Evolutionary conservation across 2,888 invertebrate genomes (phyloP).

Genomic region (Pristionchus japonicus): DNA sequence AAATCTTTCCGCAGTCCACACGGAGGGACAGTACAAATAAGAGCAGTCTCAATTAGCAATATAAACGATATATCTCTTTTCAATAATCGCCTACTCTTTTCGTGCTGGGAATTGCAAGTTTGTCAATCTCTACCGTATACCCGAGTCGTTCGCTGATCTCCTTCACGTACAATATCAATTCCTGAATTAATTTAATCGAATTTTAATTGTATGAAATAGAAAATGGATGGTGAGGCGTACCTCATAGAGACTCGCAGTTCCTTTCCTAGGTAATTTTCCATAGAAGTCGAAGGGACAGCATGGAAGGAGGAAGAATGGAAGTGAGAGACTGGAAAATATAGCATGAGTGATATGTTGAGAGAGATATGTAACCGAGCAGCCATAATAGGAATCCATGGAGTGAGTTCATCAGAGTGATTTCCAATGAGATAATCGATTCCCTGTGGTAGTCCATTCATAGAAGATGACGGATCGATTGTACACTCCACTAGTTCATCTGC

Average conservation of each 20-base stretch:
- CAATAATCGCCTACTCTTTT: constrained; percentile 86
- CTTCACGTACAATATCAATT: constrained; percentile 25
- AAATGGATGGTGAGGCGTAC: not conserved
- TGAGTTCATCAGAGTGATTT: constrained; percentile 98
- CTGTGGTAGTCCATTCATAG: constrained; percentile 51
- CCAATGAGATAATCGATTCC: constrained; percentile 83
- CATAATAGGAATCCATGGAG: constrained; percentile 96
- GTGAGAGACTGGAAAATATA: constrained; percentile 59
- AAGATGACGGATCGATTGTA: constrained; percentile 23
- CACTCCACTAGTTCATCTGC: constrained; percentile 27
- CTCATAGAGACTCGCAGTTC: constrained; percentile 30
- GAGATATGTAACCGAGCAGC: constrained; percentile 81
- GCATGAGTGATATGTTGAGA: not conserved
- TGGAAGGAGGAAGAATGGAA: constrained; percentile 89
- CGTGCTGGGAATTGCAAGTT: constrained; percentile 94
- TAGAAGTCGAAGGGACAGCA: constrained; percentile 95
- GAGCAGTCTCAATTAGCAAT: constrained; percentile 60
- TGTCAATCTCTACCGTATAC: constrained; percentile 85
- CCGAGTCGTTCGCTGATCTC: constrained; percentile 80
- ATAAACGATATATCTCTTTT: not conserved
- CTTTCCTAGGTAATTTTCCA: constrained; percentile 81
- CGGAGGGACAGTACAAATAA: constrained; percentile 70
- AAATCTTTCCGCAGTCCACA: constrained; percentile 62
- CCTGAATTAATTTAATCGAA: no score
- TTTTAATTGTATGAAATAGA: no score